These are phyloP conservation scores for Meliscaeva auricollis DNA, from an alignment of 2,888 invertebrate species.

Conservation along the genomic window DNA sequence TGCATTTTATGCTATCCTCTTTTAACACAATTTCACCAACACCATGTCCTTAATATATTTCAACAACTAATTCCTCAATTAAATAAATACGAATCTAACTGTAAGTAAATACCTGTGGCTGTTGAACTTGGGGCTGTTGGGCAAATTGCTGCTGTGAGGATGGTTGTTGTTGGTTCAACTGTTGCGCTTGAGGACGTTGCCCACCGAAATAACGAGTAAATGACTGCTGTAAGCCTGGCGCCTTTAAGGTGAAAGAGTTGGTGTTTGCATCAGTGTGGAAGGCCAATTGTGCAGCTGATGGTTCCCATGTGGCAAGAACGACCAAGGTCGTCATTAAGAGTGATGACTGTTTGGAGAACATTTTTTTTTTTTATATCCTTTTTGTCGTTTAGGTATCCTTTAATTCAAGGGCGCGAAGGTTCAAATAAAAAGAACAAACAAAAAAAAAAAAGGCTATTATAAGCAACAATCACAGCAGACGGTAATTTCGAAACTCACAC, in stretches of 20 bases:
- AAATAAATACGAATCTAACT: too few relatives aligned
- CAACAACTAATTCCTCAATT: not conserved
- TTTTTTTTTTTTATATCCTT: slow-evolving; percentile 56
- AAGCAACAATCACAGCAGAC: not conserved
- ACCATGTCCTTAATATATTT: not conserved
- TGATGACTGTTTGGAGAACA: slow-evolving; percentile 47
- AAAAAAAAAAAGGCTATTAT: not conserved
- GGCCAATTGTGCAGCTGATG: slow-evolving; percentile 80
- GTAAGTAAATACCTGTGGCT: slow-evolving; percentile 51
- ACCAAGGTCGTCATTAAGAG: slow-evolving; percentile 64
- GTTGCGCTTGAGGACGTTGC: slow-evolving; percentile 75
- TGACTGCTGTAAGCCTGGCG: slow-evolving; percentile 82
- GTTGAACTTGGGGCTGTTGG: slow-evolving; percentile 52
- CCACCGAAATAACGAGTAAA: slow-evolving; percentile 83
- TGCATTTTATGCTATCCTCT: too few relatives aligned
- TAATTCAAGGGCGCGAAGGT: not conserved
- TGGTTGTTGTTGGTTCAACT: slow-evolving; percentile 55
- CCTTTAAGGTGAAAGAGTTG: slow-evolving; percentile 82
- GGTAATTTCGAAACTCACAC: slow-evolving; percentile 2
- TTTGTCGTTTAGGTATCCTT: too few relatives aligned
- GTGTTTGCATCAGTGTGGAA: slow-evolving; percentile 82
- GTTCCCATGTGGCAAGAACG: slow-evolving; percentile 70
- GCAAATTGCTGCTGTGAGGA: slow-evolving; percentile 42
- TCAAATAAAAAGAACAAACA: not conserved
- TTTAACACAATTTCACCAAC: too few relatives aligned